phyloP scores from a whole-genome alignment of 1,140 invertebrate species.

The Trachymyrmex cornetzi region DNA sequence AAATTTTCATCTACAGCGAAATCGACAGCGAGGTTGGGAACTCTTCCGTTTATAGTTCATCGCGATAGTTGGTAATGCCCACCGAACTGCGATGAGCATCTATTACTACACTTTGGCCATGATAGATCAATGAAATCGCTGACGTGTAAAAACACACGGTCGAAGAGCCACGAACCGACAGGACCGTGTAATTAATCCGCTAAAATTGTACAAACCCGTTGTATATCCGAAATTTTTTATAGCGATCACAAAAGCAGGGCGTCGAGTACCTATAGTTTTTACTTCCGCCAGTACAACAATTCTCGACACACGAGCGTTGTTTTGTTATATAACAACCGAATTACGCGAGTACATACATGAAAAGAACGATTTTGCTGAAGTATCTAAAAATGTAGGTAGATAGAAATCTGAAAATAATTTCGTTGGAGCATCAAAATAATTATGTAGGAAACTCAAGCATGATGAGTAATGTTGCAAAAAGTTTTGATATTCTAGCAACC shows the following conservation, averaged over 20 bases:
- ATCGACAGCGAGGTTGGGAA: background rate
- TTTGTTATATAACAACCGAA: background rate
- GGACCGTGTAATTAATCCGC: slow-evolving; percentile 66
- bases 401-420: too few species aligned
- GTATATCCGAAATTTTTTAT: slow-evolving; percentile 49
- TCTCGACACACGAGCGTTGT: background rate
- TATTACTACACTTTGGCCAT: slow-evolving; percentile 65
- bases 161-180: slow-evolving; percentile 67
- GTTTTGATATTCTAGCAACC: too few species aligned
- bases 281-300: slow-evolving; percentile 7
- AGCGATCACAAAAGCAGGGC: background rate
- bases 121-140: slow-evolving; percentile 70
- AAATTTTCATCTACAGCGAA: slow-evolving; percentile 18
- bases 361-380: too few species aligned
- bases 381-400: too few species aligned
- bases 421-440: too few species aligned
- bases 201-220: slow-evolving; percentile 58
- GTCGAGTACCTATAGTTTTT: slow-evolving; percentile 3
- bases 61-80: slow-evolving; percentile 64
- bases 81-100: slow-evolving; percentile 71
- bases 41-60: slow-evolving; percentile 67
- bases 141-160: slow-evolving; percentile 71
- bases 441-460: too few species aligned
- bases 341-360: background rate
- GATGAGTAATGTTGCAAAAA: too few species aligned